phyloP scores from a whole-genome alignment of 1,140 invertebrate species.

The Penaeus japonicus region DNA sequence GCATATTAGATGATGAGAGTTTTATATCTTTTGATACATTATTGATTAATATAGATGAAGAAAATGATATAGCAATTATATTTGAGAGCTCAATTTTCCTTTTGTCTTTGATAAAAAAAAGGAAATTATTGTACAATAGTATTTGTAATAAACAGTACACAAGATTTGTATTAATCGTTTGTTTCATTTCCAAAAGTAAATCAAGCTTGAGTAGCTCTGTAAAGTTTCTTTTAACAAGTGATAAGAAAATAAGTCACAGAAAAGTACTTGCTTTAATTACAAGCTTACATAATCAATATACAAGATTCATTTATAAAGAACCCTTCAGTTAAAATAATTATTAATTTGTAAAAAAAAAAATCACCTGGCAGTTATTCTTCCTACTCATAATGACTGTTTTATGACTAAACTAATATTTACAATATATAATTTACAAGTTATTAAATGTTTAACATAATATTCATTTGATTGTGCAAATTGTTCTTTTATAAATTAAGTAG shows the following conservation, averaged over 20 bases:
- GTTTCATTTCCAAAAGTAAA: background rate
- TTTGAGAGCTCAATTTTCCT: too few species aligned
- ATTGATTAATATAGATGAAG: too few species aligned
- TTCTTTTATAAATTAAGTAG: constrained; percentile 45
- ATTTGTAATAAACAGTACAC: too few species aligned
- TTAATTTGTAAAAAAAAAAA: constrained; percentile 13
- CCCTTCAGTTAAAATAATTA: constrained; percentile 34
- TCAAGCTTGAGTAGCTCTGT: background rate
- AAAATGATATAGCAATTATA: too few species aligned
- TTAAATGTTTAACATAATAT: constrained; percentile 16
- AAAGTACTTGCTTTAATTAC: constrained; percentile 47
- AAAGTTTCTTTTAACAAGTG: background rate
- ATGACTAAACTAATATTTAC: constrained; percentile 45
- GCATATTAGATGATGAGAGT: too few species aligned
- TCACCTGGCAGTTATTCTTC: background rate
- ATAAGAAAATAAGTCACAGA: background rate
- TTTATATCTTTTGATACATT: too few species aligned
- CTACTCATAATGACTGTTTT: constrained; percentile 51
- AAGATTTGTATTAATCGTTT: too few species aligned
- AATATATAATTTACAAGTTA: constrained; percentile 49
- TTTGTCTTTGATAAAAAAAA: too few species aligned
- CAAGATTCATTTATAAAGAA: constrained; percentile 49
- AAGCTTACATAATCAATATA: constrained; percentile 54
- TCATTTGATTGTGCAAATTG: constrained; percentile 48
- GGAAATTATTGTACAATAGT: too few species aligned